Evolutionary conservation across 2,113 vertebrate species (phyloP).

Genomic region (Todiramphus saurophagus): DNA sequence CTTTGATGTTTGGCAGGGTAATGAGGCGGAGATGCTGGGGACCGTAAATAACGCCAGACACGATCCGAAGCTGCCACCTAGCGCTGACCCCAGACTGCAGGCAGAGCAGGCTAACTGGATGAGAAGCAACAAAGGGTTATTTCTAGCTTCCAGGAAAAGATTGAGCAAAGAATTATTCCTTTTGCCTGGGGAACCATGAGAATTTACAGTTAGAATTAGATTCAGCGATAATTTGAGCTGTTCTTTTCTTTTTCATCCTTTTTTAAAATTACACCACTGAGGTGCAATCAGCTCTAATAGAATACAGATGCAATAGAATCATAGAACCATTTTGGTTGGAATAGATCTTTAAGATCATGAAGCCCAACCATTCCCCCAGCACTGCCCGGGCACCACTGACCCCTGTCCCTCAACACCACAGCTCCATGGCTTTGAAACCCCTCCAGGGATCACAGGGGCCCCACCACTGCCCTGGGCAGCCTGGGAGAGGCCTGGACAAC

Average conservation of each 20-base stretch:
- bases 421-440: not conserved
- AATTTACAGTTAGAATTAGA: not conserved
- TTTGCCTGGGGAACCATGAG: not conserved
- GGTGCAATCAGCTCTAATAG: not conserved
- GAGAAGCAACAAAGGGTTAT: not conserved
- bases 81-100: not conserved
- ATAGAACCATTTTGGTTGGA: not conserved
- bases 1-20: not conserved
- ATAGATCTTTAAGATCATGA: not conserved
- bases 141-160: not conserved
- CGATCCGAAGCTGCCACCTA: slow-evolving; percentile 54
- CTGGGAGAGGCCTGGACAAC: not conserved
- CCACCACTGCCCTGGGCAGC: not conserved
- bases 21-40: not conserved
- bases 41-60: not conserved
- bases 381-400: not conserved
- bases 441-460: not conserved
- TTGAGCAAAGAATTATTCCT: not conserved
- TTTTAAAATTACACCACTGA: not conserved
- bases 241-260: not conserved
- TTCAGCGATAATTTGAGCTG: not conserved
- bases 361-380: not conserved
- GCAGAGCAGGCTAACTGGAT: not conserved
- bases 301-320: not conserved
- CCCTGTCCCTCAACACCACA: not conserved